Evolutionary conservation across 2,888 invertebrate species (phyloP).

Genomic region (Mythimna pallens): DNA sequence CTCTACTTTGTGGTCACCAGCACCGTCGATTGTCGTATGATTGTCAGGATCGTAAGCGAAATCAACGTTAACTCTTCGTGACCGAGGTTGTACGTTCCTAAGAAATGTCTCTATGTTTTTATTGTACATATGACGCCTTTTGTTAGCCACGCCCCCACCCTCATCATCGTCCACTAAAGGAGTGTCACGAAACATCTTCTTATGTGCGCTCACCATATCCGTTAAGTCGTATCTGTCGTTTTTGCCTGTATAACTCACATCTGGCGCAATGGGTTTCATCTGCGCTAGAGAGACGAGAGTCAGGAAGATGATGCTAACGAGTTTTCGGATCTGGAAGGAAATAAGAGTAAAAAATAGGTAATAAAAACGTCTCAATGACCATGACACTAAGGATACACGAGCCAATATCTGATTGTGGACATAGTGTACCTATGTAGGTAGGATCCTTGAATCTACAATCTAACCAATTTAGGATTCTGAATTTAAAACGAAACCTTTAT

Average conservation of each 20-base stretch:
- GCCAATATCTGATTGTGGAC: too few species aligned
- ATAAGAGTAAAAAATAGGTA: not conserved
- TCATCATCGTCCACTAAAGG: conserved; percentile 14
- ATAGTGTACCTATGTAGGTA: too few species aligned
- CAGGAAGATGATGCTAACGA: conserved; percentile 13
- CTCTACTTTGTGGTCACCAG: not conserved
- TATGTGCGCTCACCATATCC: conserved; percentile 67
- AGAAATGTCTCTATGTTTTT: not conserved
- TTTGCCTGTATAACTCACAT: conserved; percentile 74
- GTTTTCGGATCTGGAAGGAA: conserved; percentile 31
- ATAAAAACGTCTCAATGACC: not conserved
- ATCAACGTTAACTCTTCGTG: not conserved
- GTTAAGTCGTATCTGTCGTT: conserved; percentile 79
- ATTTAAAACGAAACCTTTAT: not conserved
- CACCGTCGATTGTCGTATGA: not conserved
- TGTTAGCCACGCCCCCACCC: conserved; percentile 29
- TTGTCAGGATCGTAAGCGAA: not conserved
- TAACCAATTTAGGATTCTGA: not conserved
- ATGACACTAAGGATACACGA: too few species aligned
- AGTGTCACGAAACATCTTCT: conserved; percentile 45
- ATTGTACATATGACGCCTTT: conserved; percentile 45
- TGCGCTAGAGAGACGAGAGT: conserved; percentile 59
- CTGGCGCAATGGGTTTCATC: conserved; percentile 70
- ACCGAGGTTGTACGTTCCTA: not conserved
- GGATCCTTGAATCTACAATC: not conserved